A percentile compares a stretch with the other conserved stretches of the same genome.
Evolutionary conservation across 1,140 invertebrate genomes (phyloP).

Genomic region (Drosophila repletoides): DNA sequence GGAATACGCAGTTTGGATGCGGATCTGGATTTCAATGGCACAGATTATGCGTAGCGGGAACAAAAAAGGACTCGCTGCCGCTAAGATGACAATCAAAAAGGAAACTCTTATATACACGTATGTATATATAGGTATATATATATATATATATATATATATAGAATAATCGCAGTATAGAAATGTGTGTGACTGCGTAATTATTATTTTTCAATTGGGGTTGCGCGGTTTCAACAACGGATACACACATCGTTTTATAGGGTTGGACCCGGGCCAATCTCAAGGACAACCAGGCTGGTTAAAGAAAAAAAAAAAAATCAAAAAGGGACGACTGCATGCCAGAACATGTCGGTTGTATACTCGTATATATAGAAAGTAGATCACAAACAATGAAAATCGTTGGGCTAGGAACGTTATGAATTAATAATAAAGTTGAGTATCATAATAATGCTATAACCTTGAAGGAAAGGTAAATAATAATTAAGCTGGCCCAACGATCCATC

Average conservation of each 20-base stretch:
- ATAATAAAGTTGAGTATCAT: conserved; percentile 70
- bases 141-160: too few species aligned
- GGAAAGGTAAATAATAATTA: conserved; percentile 75
- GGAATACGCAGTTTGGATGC: conserved; percentile 53
- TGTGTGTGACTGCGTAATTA: conserved; percentile 53
- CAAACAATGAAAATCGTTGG: conserved; percentile 7
- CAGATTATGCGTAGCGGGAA: conserved; percentile 50
- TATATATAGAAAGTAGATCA: conserved; percentile 48
- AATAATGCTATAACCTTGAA: conserved; percentile 72
- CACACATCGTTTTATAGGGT: conserved; percentile 42
- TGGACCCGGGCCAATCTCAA: conserved; percentile 41
- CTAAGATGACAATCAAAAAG: conserved; percentile 37
- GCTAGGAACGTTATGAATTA: conserved; percentile 63
- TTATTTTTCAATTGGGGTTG: conserved; percentile 62
- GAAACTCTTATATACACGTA: conserved; percentile 16
- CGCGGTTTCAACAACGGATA: conserved; percentile 46
- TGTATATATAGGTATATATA: too few species aligned
- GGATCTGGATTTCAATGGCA: conserved; percentile 16
- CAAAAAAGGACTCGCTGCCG: background rate
- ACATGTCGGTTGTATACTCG: conserved; percentile 33
- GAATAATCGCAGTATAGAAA: too few species aligned
- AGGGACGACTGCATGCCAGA: conserved; percentile 51
- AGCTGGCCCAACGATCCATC: conserved; percentile 21
- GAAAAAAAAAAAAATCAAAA: conserved; percentile 6
- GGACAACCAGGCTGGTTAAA: conserved; percentile 42